A percentile compares a stretch with the other conserved stretches of the same genome.
These are phyloP conservation scores for Anoncus sp. DNA, from an alignment of 2,888 invertebrate species.

Conservation along the genomic window DNA sequence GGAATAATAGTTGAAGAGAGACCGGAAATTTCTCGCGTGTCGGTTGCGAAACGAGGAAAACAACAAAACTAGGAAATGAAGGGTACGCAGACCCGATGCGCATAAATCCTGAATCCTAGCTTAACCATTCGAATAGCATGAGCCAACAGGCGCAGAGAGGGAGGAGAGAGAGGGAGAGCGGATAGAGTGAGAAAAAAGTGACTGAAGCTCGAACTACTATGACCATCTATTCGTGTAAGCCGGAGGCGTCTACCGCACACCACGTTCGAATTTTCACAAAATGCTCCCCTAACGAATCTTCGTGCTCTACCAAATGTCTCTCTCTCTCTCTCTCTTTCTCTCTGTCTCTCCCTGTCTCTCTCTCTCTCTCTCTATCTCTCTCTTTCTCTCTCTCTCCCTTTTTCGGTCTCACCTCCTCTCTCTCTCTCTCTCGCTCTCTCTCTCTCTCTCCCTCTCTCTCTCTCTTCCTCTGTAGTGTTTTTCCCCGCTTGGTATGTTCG, in stretches of 20 bases:
- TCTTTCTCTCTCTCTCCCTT: too few relatives aligned
- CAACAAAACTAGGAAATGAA: conserved; percentile 41
- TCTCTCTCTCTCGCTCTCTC: too few relatives aligned
- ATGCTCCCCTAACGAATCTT: conserved; percentile 61
- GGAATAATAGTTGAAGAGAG: conserved; percentile 50
- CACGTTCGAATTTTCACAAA: conserved; percentile 56
- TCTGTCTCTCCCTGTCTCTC: too few relatives aligned
- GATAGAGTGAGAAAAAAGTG: conserved; percentile 42
- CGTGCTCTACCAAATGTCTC: conserved; percentile 43
- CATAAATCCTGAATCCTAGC: conserved; percentile 53
- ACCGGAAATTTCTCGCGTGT: conserved; percentile 53
- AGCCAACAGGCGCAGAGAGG: background rate
- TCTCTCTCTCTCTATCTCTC: too few relatives aligned
- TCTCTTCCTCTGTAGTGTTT: too few relatives aligned
- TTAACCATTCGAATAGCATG: conserved; percentile 19
- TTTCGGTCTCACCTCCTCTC: too few relatives aligned
- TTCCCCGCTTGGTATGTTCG: conserved; percentile 15
- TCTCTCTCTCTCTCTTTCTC: conserved; percentile 21
- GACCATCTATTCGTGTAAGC: conserved; percentile 41
- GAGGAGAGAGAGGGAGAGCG: conserved; percentile 45
- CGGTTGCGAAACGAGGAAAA: conserved; percentile 54
- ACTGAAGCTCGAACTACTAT: conserved; percentile 43
- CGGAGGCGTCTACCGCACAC: conserved; percentile 29
- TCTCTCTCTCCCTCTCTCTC: too few relatives aligned
- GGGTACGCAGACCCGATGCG: conserved; percentile 42